Base-by-base conservation (phyloP, 2,113 vertebrate species). In the Perca flavescens region DNA sequence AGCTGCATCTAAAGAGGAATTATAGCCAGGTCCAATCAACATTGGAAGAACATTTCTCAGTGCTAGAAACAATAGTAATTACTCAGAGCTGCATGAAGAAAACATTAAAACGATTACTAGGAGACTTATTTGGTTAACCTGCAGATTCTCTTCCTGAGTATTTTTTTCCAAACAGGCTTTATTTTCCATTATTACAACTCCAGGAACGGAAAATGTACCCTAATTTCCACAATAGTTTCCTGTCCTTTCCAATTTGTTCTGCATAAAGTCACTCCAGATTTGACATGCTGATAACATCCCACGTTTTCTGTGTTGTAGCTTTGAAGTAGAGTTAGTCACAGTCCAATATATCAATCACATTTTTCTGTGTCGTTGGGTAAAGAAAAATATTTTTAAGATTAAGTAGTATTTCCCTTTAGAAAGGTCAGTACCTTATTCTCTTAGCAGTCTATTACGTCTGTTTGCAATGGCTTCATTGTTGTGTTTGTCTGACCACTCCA, bases 211-310 rank as follows among this genome's bases (percentile, higher is more conserved):
- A 79, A 78, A 76, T 49, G 4, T 8, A 10, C 8, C 63, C 13
- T 34, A 31, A 87, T 85, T 65, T 63, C 31, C 25, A 77, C 21
- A 74, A 82, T 77, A 74, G 62, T 85, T 87, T 83, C 28, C 72
- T 40, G 16, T 66, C 73, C 49, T 70, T 74, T 54, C 57, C 36
- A 54, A 40, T 74, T 53, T 70, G 69, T 11, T 7, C 47, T 58
- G 25, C 43, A 77, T 54, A n/a, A 84, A 61, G 70, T 62, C 40
- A 66, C 15, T 36, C 4, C 52, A 56, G 68, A 83, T 72, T 83
- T 60, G 34, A 65, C 21, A 7, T 47, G 6, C 28, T 13, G 71
- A 80, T 85, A 80, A 17, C 19, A 28, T 67, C 66, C 66, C 67
- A 31, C 21, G 14, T 57, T 52, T 43, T 79, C 53, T 43, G 14